A percentile compares a stretch with the other conserved stretches of the same genome.
Conservation (phyloP, 1,140 invertebrate genomes). For the Trissolcus basalis region DNA sequence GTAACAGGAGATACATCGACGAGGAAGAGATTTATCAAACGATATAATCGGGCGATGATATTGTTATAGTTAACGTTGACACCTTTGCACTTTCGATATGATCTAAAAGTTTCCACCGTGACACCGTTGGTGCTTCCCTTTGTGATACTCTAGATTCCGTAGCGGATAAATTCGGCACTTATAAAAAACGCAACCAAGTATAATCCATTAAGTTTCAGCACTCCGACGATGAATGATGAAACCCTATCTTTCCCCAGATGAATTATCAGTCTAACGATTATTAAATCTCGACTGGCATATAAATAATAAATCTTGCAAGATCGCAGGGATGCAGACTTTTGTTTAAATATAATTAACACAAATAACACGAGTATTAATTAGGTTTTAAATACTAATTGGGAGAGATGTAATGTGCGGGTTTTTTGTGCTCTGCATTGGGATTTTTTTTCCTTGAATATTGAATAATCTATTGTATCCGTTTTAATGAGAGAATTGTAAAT, state of each 20-base stretch:
- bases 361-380: background rate
- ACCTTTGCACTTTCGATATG: constrained; percentile 24
- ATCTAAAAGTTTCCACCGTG: constrained; percentile 19
- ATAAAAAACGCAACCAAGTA: constrained; percentile 5
- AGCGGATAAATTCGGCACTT: constrained; percentile 3
- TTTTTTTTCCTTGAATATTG: constrained; percentile 30
- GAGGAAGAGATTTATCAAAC: background rate
- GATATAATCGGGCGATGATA: constrained; percentile 6
- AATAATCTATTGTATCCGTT: constrained; percentile 50
- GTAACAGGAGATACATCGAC: background rate
- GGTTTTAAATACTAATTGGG: constrained; percentile 15
- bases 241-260: no score
- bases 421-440: constrained; percentile 10
- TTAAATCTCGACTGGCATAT: no score
- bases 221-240: no score
- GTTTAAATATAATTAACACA: background rate
- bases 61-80: constrained; percentile 15
- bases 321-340: background rate
- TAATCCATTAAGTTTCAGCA: constrained; percentile 1
- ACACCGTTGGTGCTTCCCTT: constrained; percentile 10
- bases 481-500: constrained; percentile 55
- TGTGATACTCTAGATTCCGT: constrained; percentile 25
- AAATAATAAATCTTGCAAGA: no score
- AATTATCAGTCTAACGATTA: no score
- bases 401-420: background rate